Percentiles rank a stretch among this genome's conserved stretches.
phyloP scores from a whole-genome alignment of 2,797 vertebrate species.

The Erithacus rubecula region DNA sequence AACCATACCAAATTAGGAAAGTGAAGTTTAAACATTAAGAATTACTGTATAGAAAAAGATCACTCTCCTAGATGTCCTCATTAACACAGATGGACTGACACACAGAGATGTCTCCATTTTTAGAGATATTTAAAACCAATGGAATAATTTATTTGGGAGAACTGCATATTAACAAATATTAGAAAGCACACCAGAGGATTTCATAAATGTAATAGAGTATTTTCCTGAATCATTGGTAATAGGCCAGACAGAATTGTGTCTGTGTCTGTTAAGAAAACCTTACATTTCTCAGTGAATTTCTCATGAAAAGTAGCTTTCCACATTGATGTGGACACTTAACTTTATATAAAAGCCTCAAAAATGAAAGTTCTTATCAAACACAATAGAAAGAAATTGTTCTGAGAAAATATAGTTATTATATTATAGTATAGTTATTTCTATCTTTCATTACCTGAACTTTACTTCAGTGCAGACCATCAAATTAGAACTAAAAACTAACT shows the following conservation, averaged over 20 bases:
- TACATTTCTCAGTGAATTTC: background rate
- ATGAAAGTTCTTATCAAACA: background rate
- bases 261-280: background rate
- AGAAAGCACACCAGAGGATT: background rate
- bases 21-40: background rate
- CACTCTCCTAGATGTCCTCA: background rate
- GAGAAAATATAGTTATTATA: background rate
- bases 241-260: background rate
- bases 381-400: background rate
- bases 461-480: background rate
- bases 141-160: background rate
- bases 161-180: background rate
- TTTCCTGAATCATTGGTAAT: background rate
- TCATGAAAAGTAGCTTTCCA: background rate
- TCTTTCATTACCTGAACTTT: background rate
- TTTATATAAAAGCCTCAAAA: background rate
- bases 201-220: background rate
- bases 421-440: background rate
- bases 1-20: background rate
- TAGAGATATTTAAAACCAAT: background rate
- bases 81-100: background rate
- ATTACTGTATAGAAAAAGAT: background rate
- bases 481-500: background rate
- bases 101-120: background rate
- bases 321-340: background rate